Conservation (phyloP, 2,113 vertebrate genomes). For the Galeopterus variegatus region DNA sequence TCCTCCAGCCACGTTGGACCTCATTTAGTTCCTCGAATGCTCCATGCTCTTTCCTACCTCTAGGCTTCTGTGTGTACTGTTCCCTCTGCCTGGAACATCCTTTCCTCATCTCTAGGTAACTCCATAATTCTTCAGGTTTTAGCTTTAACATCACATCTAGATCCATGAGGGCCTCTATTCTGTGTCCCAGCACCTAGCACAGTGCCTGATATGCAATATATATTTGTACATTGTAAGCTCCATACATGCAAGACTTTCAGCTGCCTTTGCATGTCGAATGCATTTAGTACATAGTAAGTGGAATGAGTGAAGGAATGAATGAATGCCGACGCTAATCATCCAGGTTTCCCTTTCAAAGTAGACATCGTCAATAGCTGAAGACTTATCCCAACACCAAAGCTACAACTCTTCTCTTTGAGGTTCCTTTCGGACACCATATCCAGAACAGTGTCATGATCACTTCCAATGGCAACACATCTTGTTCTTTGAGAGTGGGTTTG, state of each 20-base stretch:
- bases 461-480: fast-evolving
- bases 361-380: background rate
- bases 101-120: background rate
- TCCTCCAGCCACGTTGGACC: fast-evolving
- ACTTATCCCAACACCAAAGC: background rate
- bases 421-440: background rate
- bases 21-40: background rate
- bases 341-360: background rate
- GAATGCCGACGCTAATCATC: background rate
- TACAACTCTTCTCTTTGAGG: background rate
- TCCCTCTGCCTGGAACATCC: background rate
- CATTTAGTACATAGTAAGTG: too few relatives aligned
- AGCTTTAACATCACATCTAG: background rate
- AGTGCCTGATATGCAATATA: fast-evolving
- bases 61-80: background rate
- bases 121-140: background rate
- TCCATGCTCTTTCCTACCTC: background rate
- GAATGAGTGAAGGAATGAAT: background rate
- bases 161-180: background rate
- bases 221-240: background rate
- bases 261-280: background rate
- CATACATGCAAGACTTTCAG: background rate
- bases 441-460: background rate
- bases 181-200: background rate
- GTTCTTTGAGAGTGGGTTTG: background rate